These are phyloP conservation scores for Corythaixoides concolor DNA, from an alignment of 2,113 vertebrate genomes.

Conservation along the genomic window DNA sequence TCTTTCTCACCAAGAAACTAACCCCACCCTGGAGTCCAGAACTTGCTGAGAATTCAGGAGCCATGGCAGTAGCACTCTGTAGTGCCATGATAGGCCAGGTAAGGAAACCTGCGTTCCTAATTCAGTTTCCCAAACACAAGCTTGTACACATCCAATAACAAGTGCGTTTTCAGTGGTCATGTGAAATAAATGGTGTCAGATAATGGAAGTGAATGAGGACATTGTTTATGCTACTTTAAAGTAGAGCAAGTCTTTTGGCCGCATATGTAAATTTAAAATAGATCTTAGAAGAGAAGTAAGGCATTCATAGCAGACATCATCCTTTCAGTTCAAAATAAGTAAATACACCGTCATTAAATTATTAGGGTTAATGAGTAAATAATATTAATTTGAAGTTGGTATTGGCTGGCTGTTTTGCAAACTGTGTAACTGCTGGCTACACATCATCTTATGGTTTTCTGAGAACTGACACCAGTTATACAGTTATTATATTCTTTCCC, in stretches of 20 bases:
- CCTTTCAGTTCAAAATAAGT: not conserved
- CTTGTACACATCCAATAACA: not conserved
- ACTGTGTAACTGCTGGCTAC: not conserved
- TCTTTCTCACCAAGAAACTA: slow-evolving; percentile 40
- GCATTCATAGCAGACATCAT: accelerated
- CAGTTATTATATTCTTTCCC: not conserved
- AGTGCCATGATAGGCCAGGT: slow-evolving; percentile 36
- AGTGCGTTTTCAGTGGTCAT: not conserved
- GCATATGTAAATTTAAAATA: not conserved
- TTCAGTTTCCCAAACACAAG: not conserved
- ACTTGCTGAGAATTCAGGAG: slow-evolving; percentile 38
- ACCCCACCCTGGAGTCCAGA: slow-evolving; percentile 6
- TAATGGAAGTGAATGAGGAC: not conserved
- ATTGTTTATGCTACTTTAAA: not conserved
- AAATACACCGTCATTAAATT: not conserved
- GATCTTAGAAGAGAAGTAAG: not conserved
- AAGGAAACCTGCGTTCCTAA: slow-evolving; percentile 15
- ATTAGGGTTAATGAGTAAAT: not conserved
- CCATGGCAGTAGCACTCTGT: slow-evolving; percentile 22
- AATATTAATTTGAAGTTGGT: not conserved
- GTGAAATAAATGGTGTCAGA: not conserved
- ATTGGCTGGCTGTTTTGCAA: not conserved
- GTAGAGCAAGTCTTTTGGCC: not conserved
- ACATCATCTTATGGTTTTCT: not conserved
- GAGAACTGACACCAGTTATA: not conserved